Base-by-base conservation (phyloP, 1,140 invertebrate genomes). In the Ips nitidus region DNA sequence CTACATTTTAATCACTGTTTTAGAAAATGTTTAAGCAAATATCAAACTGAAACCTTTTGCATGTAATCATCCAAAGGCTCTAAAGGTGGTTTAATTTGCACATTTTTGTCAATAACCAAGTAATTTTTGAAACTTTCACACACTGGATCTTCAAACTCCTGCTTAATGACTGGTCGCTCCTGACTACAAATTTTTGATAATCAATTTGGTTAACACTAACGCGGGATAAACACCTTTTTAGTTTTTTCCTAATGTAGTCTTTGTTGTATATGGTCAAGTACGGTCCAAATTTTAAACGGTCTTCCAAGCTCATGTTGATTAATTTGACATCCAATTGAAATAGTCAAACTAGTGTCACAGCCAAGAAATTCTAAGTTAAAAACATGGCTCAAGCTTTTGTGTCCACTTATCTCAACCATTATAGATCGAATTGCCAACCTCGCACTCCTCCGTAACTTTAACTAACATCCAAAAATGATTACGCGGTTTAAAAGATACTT, bases 371-470 rank as follows among this genome's bases (percentile, higher is more conserved):
- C 4, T 47, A 47, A n/a, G 45, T 2, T 2, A 41, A 53, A 63
- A 52, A 70, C 0, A 73, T 75, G 73, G 75, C 73, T 41, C 75
- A 73, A 69, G 72, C 71, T 41, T 75, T 75, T 53, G 66, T 75
- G 6, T 61, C 75, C 7, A 73, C 75, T 4, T 71, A 75, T 56
- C 61, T 67, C 52, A 73, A 75, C 41, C 66, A 71, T 61, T 75
- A 65, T 59, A 73, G 74, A 66, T 71, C 70, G 71, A 43, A 73
- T 40, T 39, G 41, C 6, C 69, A 70, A 43, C 45, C 63, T 52
- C 41, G 36, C 53, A 41, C 41, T 45, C 37, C 57, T 60, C 63
- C 63, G 75, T 76, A 70, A 72, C 71, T 22, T 22, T 22, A 22
- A 22, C 22, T 22, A 22, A 22, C 22, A 22, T 22, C 22, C 22